Base-by-base conservation (phyloP, 2,797 vertebrate genomes). In the Nasua narica region DNA sequence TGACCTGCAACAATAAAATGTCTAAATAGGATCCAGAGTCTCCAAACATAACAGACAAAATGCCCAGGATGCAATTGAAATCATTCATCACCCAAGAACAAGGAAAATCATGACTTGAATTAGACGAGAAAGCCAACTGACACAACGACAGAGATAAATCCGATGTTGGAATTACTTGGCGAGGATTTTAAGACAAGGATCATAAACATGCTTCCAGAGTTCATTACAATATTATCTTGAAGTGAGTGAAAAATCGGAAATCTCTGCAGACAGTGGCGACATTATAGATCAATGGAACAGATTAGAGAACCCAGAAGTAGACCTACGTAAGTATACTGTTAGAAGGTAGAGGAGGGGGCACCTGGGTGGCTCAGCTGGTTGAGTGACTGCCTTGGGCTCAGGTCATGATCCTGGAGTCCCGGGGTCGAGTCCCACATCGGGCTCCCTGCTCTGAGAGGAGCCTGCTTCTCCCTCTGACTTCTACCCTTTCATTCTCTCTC, bases 61-160 rank as follows among this genome's bases (percentile, higher is more conserved):
- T 56, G 18, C 19, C 18, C 10, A 43, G 54, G 14, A 50, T 78
- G 21, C 43, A 69, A 54, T 8, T 46, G 27, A 76, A 54, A 86
- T 76, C 21, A 85, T 52, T 10, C 8, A 32, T 69, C n/a, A 43
- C 15, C 4, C 9, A 69, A 72, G 37, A 79, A 69, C 29, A 74
- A 81, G 62, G 52, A 89, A 86, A 92, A 74, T 82, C 69, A 69
- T 40, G 90, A 67, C 23, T 74, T 60, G 67, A 95, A 76, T 92
- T 79, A 37, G 54, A 93, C 87, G 72, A 56, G 32, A 84, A 88
- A 56, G 74, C 21, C 37, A 67, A 74, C 10, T 43, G 46, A 46
- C 37, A 78, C n/a, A 76, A 90, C 48, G 32, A 48, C 62, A 77
- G 76, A 76, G n/a, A 77, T 65, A 48, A 91, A 70, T 72, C 40